Base-by-base conservation (phyloP, 2,797 vertebrate species). In the Ptychadena robeensis region DNA sequence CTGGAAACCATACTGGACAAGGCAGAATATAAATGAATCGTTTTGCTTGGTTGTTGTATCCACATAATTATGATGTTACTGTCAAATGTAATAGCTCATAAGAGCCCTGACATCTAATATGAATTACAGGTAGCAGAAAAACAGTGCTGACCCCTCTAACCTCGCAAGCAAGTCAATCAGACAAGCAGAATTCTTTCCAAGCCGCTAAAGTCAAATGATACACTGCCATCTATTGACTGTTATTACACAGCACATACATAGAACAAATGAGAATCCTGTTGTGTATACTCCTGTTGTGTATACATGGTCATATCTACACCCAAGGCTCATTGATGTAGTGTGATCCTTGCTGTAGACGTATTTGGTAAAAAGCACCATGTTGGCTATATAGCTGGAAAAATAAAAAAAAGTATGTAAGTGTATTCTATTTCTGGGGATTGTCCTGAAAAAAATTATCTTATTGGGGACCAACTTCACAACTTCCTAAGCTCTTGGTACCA, bases 201-300 rank as follows among this genome's bases (percentile, higher is more conserved):
- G 37, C 1, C 22, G 9, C 12, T 32, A 22, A 78, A 72, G 22
- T 78, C 32, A 65, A 59, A 79, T 83, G 74, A 79, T 34, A 73
- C 40, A 83, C 85, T 79, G 88, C 89, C 90, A 89, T 81, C 90
- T 90, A 78, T 87, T 89, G 91, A 85, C 57, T 31, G 18, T 2
- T 2, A 6, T 15, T 35, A 18, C 30, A 18, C 7, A 25, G 15
- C 40, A 44, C 59, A 40, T 9, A 12, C 9, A 9, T 35, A 35
- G 34, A 35, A 35, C 3, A 9, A 35, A 35, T 3, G 34, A 35
- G n/a, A n/a, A n/a, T n/a, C n/a, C n/a, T n/a, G n/a, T n/a, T n/a
- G n/a, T n/a, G n/a, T n/a, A n/a, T n/a, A n/a, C n/a, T n/a, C n/a
- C n/a, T n/a, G n/a, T n/a, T n/a, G n/a, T n/a, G n/a, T n/a, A n/a